These are phyloP conservation scores for Polyploca ridens DNA, from an alignment of 2,888 invertebrate species.

Conservation along the genomic window DNA sequence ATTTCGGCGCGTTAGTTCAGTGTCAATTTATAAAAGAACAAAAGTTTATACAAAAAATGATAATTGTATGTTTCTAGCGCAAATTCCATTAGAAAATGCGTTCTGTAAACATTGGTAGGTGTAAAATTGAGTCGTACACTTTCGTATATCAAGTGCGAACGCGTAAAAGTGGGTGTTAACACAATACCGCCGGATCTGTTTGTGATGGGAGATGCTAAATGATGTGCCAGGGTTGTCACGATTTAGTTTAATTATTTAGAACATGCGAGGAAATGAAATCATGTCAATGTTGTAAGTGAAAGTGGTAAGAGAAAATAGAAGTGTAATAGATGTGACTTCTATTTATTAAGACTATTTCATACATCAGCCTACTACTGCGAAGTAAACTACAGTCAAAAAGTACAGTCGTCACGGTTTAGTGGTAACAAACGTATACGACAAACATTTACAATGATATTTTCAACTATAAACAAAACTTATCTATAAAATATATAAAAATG, in stretches of 20 bases:
- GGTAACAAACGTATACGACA: no score
- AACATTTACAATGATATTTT: no score
- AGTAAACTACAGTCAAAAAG: no score
- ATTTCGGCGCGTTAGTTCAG: no score
- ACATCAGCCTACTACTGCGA: no score
- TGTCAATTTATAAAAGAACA: not conserved
- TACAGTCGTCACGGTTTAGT: no score
- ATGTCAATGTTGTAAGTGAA: not conserved
- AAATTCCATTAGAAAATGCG: not conserved
- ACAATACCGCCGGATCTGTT: constrained; percentile 64
- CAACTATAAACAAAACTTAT: no score
- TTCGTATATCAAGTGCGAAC: constrained; percentile 34
- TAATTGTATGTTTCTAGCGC: not conserved
- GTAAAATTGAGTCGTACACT: constrained; percentile 8
- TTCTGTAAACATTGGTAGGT: not conserved
- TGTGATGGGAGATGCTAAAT: constrained; percentile 62
- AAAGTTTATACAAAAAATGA: not conserved
- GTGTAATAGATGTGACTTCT: constrained; percentile 20
- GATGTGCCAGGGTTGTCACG: constrained; percentile 31
- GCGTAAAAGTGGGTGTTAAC: constrained; percentile 72
- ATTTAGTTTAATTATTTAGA: not conserved
- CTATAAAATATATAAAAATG: no score
- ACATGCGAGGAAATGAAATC: not conserved
- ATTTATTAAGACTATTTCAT: not conserved
- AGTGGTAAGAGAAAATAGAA: constrained; percentile 28